These are phyloP conservation scores for Eptesicus fuscus DNA, from an alignment of 2,113 vertebrate genomes.

Conservation along the genomic window DNA sequence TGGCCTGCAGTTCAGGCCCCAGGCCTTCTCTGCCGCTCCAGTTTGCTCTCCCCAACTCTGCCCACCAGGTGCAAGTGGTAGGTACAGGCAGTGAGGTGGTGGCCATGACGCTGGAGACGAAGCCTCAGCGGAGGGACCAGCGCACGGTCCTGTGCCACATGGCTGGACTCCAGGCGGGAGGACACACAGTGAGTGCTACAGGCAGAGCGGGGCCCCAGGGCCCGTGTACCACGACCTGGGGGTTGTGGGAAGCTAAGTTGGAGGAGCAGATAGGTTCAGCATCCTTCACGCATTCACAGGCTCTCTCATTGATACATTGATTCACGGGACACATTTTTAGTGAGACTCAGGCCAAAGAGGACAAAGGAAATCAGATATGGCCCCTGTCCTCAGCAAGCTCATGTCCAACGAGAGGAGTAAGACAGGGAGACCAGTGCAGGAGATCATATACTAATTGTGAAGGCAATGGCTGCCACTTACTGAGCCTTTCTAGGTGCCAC, in stretches of 20 bases:
- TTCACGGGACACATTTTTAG: neutral
- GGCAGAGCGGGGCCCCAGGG: neutral
- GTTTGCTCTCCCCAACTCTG: neutral
- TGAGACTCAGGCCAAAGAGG: neutral
- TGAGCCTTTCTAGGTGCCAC: neutral
- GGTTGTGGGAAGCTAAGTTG: neutral
- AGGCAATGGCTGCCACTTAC: no score
- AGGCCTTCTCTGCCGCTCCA: neutral
- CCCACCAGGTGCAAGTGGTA: slow-evolving; percentile 89
- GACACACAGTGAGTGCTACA: slow-evolving; percentile 75
- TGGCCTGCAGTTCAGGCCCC: neutral
- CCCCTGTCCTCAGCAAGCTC: neutral
- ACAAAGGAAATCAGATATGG: neutral
- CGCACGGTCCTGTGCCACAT: slow-evolving; percentile 90
- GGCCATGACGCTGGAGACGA: slow-evolving; percentile 92
- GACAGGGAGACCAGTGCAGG: neutral
- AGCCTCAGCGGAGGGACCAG: slow-evolving; percentile 91
- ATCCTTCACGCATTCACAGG: neutral
- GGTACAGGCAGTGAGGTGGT: slow-evolving; percentile 88
- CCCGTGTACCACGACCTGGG: neutral
- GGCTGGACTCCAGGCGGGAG: slow-evolving; percentile 78
- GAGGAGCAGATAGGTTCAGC: neutral
- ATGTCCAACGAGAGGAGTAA: neutral
- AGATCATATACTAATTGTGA: neutral
- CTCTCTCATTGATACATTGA: neutral